These are phyloP conservation scores for Ypsolopha scabrella DNA, from an alignment of 2,888 invertebrate genomes.

Conservation along the genomic window DNA sequence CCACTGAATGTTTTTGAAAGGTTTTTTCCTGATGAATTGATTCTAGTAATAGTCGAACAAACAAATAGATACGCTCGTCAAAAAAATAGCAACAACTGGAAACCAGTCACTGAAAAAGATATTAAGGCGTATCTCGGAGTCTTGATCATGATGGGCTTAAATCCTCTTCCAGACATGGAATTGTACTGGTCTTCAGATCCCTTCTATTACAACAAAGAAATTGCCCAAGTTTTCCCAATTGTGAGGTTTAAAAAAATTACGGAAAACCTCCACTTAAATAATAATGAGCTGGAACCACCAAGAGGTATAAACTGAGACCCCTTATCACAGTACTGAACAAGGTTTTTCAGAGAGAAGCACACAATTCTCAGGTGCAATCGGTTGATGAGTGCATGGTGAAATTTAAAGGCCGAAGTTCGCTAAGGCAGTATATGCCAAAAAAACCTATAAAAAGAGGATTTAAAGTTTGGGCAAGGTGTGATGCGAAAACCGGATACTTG, in stretches of 20 bases:
- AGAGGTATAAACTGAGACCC: constrained; percentile 17
- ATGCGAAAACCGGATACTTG: constrained; percentile 6
- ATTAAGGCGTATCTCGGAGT: constrained; percentile 20
- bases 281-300: constrained; percentile 16
- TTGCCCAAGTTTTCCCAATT: constrained; percentile 16
- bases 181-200: constrained; percentile 19
- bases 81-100: constrained; percentile 16
- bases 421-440: constrained; percentile 20
- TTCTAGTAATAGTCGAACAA: constrained; percentile 14
- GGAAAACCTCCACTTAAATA: constrained; percentile 17
- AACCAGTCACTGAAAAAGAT: constrained; percentile 13
- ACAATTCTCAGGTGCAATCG: constrained; percentile 13
- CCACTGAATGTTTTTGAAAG: too few relatives aligned
- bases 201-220: constrained; percentile 20
- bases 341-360: constrained; percentile 11
- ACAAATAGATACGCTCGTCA: constrained; percentile 17
- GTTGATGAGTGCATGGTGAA: constrained; percentile 21
- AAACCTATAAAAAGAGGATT: constrained; percentile 11
- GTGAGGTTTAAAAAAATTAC: constrained; percentile 20
- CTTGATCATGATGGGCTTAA: constrained; percentile 23
- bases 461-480: constrained; percentile 7
- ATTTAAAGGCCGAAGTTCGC: constrained; percentile 16
- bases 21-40: too few relatives aligned
- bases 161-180: constrained; percentile 19
- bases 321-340: constrained; percentile 15